Base-by-base conservation (phyloP, 2,797 vertebrate species). In the Enteromius treurensis region DNA sequence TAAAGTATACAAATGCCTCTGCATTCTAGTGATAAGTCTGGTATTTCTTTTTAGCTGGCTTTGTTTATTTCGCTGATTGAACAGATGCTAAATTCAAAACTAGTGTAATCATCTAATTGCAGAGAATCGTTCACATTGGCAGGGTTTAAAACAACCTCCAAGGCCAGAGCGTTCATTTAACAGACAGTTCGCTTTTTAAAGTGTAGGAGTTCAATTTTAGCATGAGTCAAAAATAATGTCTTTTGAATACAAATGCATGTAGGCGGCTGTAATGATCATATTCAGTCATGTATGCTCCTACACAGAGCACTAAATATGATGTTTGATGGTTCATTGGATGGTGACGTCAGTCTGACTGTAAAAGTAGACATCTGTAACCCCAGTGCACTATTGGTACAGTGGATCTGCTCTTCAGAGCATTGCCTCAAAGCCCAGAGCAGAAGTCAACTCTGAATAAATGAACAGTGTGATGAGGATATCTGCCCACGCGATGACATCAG, bases 351-450 rank as follows among this genome's bases (percentile, higher is more conserved):
- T 65, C 23, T 45, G 60, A 82, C 58, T 69, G 67, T 60, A 26
- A 34, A 81, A 53, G 40, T 73, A 73, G 80, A 75, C 80, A 67
- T 82, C 80, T 67, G 71, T 76, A 55, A 83, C 74, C 64, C 73
- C 65, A 77, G 64, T 69, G 74, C 26, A 47, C 74, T 14, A 69
- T 77, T 64, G 73, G 73, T 11, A 68, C 34, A 45, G 13, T 64
- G 58, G 37, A 78, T 64, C 15, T 19, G 17, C 64, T 58, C 62
- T 55, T 83, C 51, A 58, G 62, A 42, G 47, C 23, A 76, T 34
- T 82, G 73, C 81, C 73, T 82, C 65, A 77, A 82, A 82, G 73
- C 37, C 37, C 64, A 83, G 64, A 83, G 73, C 81, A 83, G 55
- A 64, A 49, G 80, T 76, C 80, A 82, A 58, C 29, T 75, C 62